Evolutionary conservation across 1,140 invertebrate genomes (phyloP), one percentile per base, ranked within the genome.

Genomic region (Cherax destructor): DNA sequence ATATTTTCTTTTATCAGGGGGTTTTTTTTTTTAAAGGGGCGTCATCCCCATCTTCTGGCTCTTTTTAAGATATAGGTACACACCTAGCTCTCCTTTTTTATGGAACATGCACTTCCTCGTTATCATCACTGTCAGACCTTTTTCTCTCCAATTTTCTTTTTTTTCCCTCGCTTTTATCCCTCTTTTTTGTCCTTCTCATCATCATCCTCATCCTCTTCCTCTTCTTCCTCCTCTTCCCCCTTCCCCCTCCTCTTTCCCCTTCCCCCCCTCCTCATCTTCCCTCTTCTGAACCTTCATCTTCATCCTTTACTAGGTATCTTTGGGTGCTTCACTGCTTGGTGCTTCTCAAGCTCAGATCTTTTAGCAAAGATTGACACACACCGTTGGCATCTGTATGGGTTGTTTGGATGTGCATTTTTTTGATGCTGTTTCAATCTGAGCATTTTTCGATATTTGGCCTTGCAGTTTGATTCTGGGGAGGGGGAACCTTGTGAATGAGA

Each of bases 351-450:
- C 6, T 93, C 91, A 11, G 80, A 18, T 80, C 91, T 86, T 21
- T 87, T 83, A 7, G 80, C 77, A 85, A 92, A 93, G 10, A 93
- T 61, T 50, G 56, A 24, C n/a, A 92, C 91, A 79, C 92, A 93
- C 18, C 88, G 90, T 47, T 76, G 41, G 52, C 92, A 93, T 52
- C 92, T 56, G 65, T 92, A 69, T 18, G 91, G 91, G 11, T 91
- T 88, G 18, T 88, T 89, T 56, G 88, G 49, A 80, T 93, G 92
- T 49, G 92, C 84, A 50, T 90, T 79, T 72, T 92, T 92, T 77
- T 93, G 92, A 80, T 93, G 92, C 56, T 93, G 90, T 50, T 93
- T 93, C 50, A 93, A 79, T 30, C 88, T 74, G 1, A 91, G 88
- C 84, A 93, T 90, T 30, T 87, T 89, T 3, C 91, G 74, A 52